phyloP scores from a whole-genome alignment of 1,140 invertebrate species.

The Apis dorsata region DNA sequence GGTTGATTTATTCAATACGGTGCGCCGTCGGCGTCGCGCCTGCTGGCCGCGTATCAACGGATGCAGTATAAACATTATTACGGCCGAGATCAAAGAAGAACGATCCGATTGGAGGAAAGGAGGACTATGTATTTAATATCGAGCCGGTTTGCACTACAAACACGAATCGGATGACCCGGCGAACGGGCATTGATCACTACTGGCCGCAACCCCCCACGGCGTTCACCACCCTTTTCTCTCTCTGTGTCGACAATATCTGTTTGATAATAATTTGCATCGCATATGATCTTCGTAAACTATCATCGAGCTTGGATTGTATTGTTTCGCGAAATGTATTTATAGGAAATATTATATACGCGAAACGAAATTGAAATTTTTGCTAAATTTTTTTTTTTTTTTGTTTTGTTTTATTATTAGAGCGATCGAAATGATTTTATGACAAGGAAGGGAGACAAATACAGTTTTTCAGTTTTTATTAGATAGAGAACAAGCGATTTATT shows the following conservation, averaged over 20 bases:
- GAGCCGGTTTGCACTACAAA: constrained; percentile 69
- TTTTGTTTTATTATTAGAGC: too few relatives aligned
- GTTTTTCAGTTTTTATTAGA: too few relatives aligned
- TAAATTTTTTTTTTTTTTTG: too few relatives aligned
- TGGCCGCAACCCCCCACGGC: too few relatives aligned
- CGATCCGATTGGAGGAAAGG: constrained; percentile 63
- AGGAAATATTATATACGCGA: neutral
- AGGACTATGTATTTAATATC: constrained; percentile 71
- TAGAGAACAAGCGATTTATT: too few relatives aligned
- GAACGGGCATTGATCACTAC: constrained; percentile 52
- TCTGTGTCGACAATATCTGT: neutral
- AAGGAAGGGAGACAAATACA: too few relatives aligned
- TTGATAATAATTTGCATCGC: neutral
- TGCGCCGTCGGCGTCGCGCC: neutral
- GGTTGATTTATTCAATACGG: neutral
- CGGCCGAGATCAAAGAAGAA: constrained; percentile 65
- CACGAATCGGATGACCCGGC: constrained; percentile 57
- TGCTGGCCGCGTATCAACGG: constrained; percentile 54
- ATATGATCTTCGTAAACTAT: neutral
- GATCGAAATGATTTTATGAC: too few relatives aligned
- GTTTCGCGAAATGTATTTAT: too few relatives aligned
- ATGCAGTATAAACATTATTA: constrained; percentile 70
- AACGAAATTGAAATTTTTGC: too few relatives aligned
- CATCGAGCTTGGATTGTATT: neutral
- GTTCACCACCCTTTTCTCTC: neutral